Evolutionary conservation across 23 tunicate genomes (phyloP).

Genomic region (Aplidium turbinatum): DNA sequence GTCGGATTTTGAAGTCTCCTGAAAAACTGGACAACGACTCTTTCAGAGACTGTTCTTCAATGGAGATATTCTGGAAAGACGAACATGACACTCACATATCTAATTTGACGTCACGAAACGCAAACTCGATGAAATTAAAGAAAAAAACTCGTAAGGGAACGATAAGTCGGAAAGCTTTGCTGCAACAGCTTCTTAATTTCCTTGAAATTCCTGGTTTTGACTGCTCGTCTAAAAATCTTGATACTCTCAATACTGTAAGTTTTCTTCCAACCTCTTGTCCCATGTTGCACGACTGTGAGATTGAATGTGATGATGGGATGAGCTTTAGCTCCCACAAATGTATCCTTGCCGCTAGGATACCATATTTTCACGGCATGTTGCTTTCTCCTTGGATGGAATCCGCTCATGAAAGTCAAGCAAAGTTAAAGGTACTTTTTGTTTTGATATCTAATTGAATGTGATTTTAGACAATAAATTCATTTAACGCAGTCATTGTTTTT

Average conservation of each 20-base stretch:
- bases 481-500: too few species aligned
- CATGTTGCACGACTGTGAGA: slow-evolving; percentile 50
- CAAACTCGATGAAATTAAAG: background rate
- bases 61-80: slow-evolving; percentile 29
- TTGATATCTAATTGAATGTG: too few species aligned
- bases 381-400: slow-evolving; percentile 67
- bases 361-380: slow-evolving; percentile 79
- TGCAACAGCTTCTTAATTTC: background rate
- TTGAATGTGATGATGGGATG: slow-evolving; percentile 62
- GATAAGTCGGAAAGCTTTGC: background rate
- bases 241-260: background rate
- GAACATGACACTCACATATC: too few species aligned
- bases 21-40: background rate
- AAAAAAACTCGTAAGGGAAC: background rate
- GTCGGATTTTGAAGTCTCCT: slow-evolving; percentile 22
- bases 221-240: background rate
- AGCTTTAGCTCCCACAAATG: slow-evolving; percentile 72
- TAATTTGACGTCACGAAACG: background rate
- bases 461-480: too few species aligned
- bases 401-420: background rate
- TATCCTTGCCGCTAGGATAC: slow-evolving; percentile 69
- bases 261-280: slow-evolving; percentile 27
- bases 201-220: background rate
- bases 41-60: slow-evolving; percentile 1
- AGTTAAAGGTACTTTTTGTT: slow-evolving; percentile 24